These are phyloP conservation scores for Gouania willdenowi DNA, from an alignment of 2,797 vertebrate species.

Conservation along the genomic window DNA sequence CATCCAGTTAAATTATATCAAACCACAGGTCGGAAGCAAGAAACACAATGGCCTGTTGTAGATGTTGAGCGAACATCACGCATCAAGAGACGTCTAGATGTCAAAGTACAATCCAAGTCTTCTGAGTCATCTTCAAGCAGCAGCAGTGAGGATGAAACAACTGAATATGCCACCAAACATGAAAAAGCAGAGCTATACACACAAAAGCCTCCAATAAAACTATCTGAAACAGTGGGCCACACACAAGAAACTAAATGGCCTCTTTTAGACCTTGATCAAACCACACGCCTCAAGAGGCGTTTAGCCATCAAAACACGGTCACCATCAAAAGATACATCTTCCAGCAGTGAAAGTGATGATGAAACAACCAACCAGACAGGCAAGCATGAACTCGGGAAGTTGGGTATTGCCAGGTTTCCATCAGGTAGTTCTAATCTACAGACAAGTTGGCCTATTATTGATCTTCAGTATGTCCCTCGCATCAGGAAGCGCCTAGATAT, in stretches of 20 bases:
- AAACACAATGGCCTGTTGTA: not conserved
- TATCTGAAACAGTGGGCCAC: not conserved
- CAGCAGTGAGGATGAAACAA: slow-evolving; percentile 6
- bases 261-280: not conserved
- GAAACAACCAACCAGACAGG: not conserved
- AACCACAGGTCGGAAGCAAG: not conserved
- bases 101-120: slow-evolving; percentile 1
- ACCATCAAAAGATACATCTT: slow-evolving; percentile 17
- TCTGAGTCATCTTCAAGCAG: slow-evolving; percentile 4
- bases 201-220: not conserved
- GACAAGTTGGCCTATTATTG: not conserved
- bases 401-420: not conserved
- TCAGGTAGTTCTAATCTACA: not conserved
- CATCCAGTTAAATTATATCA: too few relatives aligned
- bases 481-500: slow-evolving; percentile 28
- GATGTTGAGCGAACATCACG: not conserved
- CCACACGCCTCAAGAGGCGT: slow-evolving; percentile 8
- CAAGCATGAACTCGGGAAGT: not conserved
- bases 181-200: not conserved
- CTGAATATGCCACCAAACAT: not conserved
- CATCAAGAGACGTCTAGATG: slow-evolving; percentile 9
- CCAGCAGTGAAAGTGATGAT: slow-evolving; percentile 28
- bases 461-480: not conserved
- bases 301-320: slow-evolving; percentile 22
- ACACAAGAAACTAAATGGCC: slow-evolving; percentile 3